Evolutionary conservation across 1,140 invertebrate species (phyloP).

Genomic region (Yoshiicerus persimilis): DNA sequence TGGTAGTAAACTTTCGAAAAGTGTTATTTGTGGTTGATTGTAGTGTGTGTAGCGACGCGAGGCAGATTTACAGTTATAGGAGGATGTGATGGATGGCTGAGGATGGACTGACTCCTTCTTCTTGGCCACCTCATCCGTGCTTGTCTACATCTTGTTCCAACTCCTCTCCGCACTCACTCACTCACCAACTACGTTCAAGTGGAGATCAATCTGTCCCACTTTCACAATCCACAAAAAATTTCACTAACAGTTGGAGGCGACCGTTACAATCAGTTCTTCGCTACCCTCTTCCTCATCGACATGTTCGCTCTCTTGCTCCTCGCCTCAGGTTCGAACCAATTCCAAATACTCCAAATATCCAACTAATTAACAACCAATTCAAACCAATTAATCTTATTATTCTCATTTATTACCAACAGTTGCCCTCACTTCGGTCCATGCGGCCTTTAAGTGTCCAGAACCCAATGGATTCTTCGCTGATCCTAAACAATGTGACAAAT

Average conservation of each 20-base stretch:
- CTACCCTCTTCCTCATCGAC: background rate
- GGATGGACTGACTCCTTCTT: background rate
- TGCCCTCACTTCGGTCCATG: slow-evolving; percentile 25
- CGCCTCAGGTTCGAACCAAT: background rate
- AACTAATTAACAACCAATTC: background rate
- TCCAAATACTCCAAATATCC: background rate
- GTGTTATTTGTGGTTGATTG: background rate
- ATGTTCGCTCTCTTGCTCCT: slow-evolving; percentile 19
- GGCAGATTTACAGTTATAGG: background rate
- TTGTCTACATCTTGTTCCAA: background rate
- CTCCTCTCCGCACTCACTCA: background rate
- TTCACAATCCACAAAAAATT: slow-evolving; percentile 17
- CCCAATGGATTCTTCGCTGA: slow-evolving; percentile 75
- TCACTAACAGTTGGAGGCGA: background rate
- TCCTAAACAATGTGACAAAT: slow-evolving; percentile 70
- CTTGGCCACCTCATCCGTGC: background rate
- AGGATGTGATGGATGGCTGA: background rate
- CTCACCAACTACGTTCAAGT: background rate
- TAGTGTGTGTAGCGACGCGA: background rate
- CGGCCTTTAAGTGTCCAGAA: slow-evolving; percentile 69
- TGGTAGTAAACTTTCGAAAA: background rate
- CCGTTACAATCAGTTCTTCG: background rate
- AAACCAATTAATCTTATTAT: background rate
- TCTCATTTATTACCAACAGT: slow-evolving; percentile 6
- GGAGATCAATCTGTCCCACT: background rate